A percentile compares a stretch with the other conserved stretches of the same genome.
Evolutionary conservation across 92 coral and sea anemone species (phyloP).

Genomic region (Parazoanthus darwini): DNA sequence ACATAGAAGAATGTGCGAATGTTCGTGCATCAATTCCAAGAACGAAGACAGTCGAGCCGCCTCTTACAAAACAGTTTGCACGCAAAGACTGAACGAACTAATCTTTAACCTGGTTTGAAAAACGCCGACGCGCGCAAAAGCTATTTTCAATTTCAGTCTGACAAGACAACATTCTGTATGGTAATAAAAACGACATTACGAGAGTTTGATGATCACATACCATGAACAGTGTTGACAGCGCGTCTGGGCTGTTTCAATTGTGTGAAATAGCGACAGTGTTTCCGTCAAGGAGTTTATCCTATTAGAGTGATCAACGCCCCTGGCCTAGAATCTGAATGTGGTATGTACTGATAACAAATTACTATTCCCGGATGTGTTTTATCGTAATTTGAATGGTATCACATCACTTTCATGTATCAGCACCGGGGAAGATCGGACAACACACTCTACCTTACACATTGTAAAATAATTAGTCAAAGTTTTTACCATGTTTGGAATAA

Average conservation of each 20-base stretch:
- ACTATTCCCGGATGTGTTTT: background rate
- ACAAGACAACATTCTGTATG: background rate
- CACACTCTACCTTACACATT: background rate
- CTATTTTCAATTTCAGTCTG: background rate
- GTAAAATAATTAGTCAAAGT: background rate
- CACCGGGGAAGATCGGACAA: background rate
- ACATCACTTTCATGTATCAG: constrained; percentile 33
- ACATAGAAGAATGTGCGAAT: background rate
- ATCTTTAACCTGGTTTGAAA: background rate
- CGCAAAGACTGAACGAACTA: background rate
- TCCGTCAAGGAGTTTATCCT: constrained; percentile 19
- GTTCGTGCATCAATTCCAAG: background rate
- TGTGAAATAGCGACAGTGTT: constrained; percentile 30
- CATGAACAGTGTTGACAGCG: constrained; percentile 33
- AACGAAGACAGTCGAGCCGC: background rate
- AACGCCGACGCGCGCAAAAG: background rate
- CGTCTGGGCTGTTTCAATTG: background rate
- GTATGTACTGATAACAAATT: constrained; percentile 44
- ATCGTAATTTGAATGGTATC: background rate
- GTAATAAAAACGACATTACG: constrained; percentile 18
- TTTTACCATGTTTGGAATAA: constrained; percentile 22
- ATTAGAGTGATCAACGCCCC: constrained; percentile 27
- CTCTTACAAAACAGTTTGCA: background rate
- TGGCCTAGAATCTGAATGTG: constrained; percentile 33
- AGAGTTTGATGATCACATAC: constrained; percentile 12